Evolutionary conservation across 2,113 vertebrate genomes (phyloP), one percentile per base, ranked within the genome.

Genomic region (Myrmecophaga tridactyla): DNA sequence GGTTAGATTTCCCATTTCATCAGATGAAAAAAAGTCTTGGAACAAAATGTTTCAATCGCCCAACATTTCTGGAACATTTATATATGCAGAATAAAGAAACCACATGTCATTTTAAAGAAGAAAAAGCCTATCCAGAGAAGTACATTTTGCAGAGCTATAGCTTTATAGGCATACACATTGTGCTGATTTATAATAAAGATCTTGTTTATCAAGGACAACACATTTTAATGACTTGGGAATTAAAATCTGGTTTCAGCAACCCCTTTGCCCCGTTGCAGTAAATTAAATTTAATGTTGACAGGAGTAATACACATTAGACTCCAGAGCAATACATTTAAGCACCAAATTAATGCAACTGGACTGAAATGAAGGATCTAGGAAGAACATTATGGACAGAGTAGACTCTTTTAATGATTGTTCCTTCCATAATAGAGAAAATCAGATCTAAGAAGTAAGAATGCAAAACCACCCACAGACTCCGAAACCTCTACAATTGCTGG

Each of bases 231-330:
- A 72, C 72, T 90, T 85, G 77, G 60, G 93, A 95, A 97, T 97
- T 94, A 97, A 95, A 97, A 96, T 95, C 90, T 96, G 85, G 87
- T 96, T 95, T 87, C 90, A 70, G 73, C 90, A 96, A 92, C 62
- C 95, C 73, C 67, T 97, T 83, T 95, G 92, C 84, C 80, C 90
- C 21, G 23, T 73, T 82, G 70, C 73, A 96, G 86, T 95, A 94
- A 97, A 97, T 96, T 96, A 97, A 96, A 96, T 96, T 92, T 95
- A 96, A 90, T 93, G 90, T 94, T 90, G 95, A 90, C 91, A 94
- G 81, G 72, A 95, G 84, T 92, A 93, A 94, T 94, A 82, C 77
- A 90, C 76, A 90, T 96, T 96, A 96, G 69, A 94, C 62, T 94
- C 31, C 10, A 73, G 29, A 86, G 92, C 87, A 90, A 97, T 97